phyloP scores from a whole-genome alignment of 1,140 invertebrate genomes.

The Lordiphosa clarofinis region DNA sequence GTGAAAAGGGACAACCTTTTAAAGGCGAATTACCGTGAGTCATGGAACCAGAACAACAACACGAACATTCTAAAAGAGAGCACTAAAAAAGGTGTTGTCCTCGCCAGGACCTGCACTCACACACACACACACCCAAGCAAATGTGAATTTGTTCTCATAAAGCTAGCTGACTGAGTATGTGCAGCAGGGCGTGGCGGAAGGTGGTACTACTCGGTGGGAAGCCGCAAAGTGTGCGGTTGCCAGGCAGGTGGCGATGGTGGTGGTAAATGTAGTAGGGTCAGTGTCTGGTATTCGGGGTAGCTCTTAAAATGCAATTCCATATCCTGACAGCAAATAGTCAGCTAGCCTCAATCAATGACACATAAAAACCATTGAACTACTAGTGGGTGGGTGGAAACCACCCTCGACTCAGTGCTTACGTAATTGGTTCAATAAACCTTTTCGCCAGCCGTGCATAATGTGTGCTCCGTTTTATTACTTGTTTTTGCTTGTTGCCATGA shows the following conservation, averaged over 20 bases:
- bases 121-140: constrained; percentile 13
- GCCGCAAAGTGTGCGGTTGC: constrained; percentile 63
- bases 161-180: constrained; percentile 58
- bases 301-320: constrained; percentile 57
- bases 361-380: constrained; percentile 28
- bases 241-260: constrained; percentile 42
- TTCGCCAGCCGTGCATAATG: constrained; percentile 31
- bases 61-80: constrained; percentile 30
- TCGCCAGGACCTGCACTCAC: constrained; percentile 37
- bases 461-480: constrained; percentile 43
- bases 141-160: constrained; percentile 36
- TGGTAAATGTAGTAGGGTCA: constrained; percentile 31
- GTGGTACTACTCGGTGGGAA: constrained; percentile 24
- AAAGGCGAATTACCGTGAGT: constrained; percentile 57
- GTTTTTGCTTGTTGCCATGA: constrained; percentile 65
- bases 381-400: constrained; percentile 7
- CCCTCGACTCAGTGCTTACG: constrained; percentile 38
- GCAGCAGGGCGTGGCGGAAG: constrained; percentile 55
- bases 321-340: constrained; percentile 22
- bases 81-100: constrained; percentile 57
- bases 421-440: constrained; percentile 77
- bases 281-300: constrained; percentile 56
- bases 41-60: constrained; percentile 33
- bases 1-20: constrained; percentile 25
- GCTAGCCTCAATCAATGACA: constrained; percentile 41